Conservation (phyloP, 2,113 vertebrate genomes). For the Micronycteris hirsuta region DNA sequence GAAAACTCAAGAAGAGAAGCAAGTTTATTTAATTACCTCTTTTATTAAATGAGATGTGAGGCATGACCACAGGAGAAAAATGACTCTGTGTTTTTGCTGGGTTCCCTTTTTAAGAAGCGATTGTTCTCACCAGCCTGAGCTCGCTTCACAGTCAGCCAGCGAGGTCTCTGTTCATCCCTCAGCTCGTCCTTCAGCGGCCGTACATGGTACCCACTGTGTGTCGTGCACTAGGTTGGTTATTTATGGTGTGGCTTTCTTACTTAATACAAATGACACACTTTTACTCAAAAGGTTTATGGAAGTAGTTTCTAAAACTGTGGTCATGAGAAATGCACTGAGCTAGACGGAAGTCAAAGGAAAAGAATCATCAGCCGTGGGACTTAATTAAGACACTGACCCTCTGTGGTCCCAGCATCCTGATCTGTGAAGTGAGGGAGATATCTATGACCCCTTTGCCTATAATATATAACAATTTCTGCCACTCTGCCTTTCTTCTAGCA, state of each 20-base stretch:
- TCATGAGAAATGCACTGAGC: neutral
- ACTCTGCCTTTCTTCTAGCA: neutral
- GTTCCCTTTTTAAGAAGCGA: constrained; percentile 5
- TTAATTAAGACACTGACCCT: neutral
- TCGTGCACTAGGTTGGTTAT: neutral
- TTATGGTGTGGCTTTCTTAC: neutral
- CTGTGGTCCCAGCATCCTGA: neutral
- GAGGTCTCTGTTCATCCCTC: neutral
- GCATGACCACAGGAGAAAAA: neutral
- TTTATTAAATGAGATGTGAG: neutral
- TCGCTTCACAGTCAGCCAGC: neutral
- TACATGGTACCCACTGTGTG: neutral
- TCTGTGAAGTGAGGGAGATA: neutral
- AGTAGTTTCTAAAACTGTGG: neutral
- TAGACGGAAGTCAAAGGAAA: neutral
- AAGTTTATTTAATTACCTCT: neutral
- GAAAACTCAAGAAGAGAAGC: neutral
- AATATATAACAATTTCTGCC: neutral
- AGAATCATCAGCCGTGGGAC: neutral
- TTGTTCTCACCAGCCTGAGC: neutral
- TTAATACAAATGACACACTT: neutral
- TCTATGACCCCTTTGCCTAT: neutral
- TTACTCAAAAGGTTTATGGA: neutral
- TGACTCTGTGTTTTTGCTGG: neutral
- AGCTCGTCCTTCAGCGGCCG: neutral